A percentile compares a stretch with the other conserved stretches of the same genome.
phyloP scores from a whole-genome alignment of 2,113 vertebrate genomes.

The Protobothrops mucrosquamatus region DNA sequence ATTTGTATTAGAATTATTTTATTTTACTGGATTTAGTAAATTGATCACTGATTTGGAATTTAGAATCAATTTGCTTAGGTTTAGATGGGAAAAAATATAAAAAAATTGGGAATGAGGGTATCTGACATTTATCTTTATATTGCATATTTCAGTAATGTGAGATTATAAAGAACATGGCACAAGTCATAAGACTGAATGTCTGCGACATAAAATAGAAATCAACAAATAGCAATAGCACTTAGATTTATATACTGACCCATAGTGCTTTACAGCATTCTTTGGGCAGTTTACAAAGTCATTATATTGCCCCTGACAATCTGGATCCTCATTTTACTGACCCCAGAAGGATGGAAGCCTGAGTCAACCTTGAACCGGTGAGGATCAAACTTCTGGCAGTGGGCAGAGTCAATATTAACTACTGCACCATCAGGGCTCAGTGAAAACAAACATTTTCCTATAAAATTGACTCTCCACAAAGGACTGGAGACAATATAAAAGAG shows the following conservation, averaged over 20 bases:
- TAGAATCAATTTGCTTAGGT: background rate
- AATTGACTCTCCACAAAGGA: background rate
- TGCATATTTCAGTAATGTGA: background rate
- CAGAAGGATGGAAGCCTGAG: background rate
- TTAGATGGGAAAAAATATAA: background rate
- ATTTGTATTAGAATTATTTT: background rate
- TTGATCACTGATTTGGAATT: background rate
- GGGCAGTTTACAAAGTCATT: background rate
- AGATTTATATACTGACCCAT: background rate
- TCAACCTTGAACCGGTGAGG: background rate
- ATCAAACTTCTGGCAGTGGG: background rate
- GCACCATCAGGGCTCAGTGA: background rate
- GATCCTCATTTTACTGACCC: background rate
- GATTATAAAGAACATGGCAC: background rate
- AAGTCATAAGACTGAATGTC: background rate
- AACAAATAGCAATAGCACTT: background rate
- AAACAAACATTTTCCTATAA: background rate
- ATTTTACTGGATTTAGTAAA: background rate
- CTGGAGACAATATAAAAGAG: background rate
- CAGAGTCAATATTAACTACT: background rate
- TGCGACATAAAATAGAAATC: background rate
- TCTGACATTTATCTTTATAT: background rate
- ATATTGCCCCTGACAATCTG: background rate
- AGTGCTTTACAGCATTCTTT: background rate
- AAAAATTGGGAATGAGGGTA: background rate